Evolutionary conservation across 2,888 invertebrate genomes (phyloP).

Genomic region (Dolomedes plantarius): DNA sequence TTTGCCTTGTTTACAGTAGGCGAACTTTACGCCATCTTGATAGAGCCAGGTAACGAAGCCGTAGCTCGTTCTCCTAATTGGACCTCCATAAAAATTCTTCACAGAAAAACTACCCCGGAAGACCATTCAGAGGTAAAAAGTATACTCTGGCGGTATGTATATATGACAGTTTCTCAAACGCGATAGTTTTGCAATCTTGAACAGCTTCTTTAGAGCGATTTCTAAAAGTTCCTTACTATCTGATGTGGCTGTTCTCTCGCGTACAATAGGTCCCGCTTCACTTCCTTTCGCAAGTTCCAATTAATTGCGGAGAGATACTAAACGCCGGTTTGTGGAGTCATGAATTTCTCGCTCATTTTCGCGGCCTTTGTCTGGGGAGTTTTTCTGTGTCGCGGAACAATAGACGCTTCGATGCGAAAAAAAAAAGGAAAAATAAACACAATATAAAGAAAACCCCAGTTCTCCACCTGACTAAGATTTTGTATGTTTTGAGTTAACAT

Average conservation of each 20-base stretch:
- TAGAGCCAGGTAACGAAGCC: background rate
- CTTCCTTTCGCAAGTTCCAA: slow-evolving; percentile 43
- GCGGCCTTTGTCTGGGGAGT: slow-evolving; percentile 39
- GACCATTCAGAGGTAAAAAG: slow-evolving; percentile 7
- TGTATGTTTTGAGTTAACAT: background rate
- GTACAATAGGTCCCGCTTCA: slow-evolving; percentile 49
- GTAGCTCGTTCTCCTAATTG: background rate
- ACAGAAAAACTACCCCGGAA: slow-evolving; percentile 40
- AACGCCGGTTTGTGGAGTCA: slow-evolving; percentile 8
- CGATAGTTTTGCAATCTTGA: background rate
- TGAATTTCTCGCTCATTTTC: slow-evolving; percentile 9
- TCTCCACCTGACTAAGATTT: background rate
- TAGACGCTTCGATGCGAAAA: background rate
- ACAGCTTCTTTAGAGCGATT: background rate
- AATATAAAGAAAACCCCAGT: background rate
- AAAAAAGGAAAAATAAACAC: slow-evolving; percentile 15
- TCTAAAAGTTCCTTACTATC: background rate
- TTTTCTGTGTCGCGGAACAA: slow-evolving; percentile 45
- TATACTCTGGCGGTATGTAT: background rate
- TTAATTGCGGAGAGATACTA: slow-evolving; percentile 58
- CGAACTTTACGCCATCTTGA: background rate
- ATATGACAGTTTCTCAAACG: background rate
- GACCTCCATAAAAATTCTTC: background rate
- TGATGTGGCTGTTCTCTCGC: background rate
- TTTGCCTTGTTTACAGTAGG: background rate